phyloP scores from a whole-genome alignment of 2,888 invertebrate species.

The Agonopterix alstromeriana region DNA sequence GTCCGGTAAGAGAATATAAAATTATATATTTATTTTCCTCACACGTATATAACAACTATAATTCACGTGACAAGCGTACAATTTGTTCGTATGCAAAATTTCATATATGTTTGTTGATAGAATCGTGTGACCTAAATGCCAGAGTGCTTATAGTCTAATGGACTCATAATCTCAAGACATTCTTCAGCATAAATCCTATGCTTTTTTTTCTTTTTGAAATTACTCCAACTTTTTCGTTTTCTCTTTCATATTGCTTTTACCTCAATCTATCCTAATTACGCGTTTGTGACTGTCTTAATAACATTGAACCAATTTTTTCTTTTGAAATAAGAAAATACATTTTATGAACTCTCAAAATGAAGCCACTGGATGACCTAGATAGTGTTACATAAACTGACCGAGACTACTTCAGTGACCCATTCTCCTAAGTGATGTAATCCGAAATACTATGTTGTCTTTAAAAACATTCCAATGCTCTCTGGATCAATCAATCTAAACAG shows the following conservation, averaged over 20 bases:
- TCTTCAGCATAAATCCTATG: conserved; percentile 1
- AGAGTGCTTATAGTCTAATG: conserved; percentile 30
- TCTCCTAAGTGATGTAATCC: conserved; percentile 37
- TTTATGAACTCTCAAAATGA: conserved; percentile 2
- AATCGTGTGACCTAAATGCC: conserved; percentile 39
- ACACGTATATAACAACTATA: no score
- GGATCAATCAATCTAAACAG: conserved; percentile 6
- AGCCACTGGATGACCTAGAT: conserved; percentile 23
- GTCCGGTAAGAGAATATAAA: conserved; percentile 78
- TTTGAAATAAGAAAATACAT: background rate
- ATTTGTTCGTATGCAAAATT: background rate
- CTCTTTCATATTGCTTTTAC: no score
- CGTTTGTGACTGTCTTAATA: background rate
- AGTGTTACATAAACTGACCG: conserved; percentile 34
- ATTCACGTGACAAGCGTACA: background rate
- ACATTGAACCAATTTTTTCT: conserved; percentile 1
- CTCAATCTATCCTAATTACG: no score
- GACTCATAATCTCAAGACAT: conserved; percentile 21
- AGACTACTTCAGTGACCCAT: conserved; percentile 35
- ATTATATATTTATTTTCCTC: background rate
- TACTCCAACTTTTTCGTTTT: no score
- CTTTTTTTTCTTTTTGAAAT: no score
- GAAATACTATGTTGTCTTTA: conserved; percentile 23
- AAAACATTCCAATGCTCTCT: conserved; percentile 21
- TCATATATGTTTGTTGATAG: conserved; percentile 10